phyloP scores from a whole-genome alignment of 2,888 invertebrate genomes.

The Drosophila formosana region DNA sequence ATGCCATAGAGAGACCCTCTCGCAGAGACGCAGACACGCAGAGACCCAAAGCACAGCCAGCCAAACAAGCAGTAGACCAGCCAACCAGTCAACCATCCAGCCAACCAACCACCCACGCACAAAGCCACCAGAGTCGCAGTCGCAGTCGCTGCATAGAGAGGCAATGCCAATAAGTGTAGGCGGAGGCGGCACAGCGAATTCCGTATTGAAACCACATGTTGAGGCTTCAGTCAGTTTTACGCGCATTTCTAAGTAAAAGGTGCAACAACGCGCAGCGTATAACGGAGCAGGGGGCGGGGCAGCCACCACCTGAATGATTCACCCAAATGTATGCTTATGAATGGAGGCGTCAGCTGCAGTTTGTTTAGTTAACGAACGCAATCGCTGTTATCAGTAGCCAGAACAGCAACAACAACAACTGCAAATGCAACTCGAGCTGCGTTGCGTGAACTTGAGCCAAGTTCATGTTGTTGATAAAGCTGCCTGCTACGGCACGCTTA shows the following conservation, averaged over 20 bases:
- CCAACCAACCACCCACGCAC: slow-evolving; percentile 36
- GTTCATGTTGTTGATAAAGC: slow-evolving; percentile 47
- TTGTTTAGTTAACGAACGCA: slow-evolving; percentile 41
- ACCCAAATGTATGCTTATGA: slow-evolving; percentile 54
- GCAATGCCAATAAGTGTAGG: slow-evolving; percentile 55
- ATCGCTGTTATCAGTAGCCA: slow-evolving; percentile 51
- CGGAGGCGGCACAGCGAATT: slow-evolving; percentile 49
- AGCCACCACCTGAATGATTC: slow-evolving; percentile 63
- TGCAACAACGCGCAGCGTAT: slow-evolving; percentile 44
- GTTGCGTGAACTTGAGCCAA: slow-evolving; percentile 55
- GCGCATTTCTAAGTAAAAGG: slow-evolving; percentile 77
- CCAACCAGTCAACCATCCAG: slow-evolving; percentile 31
- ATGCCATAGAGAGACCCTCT: slow-evolving; percentile 16
- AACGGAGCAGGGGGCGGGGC: slow-evolving; percentile 21
- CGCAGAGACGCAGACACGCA: slow-evolving; percentile 40
- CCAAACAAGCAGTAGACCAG: neutral
- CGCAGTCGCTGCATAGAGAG: slow-evolving; percentile 10
- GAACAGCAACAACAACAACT: slow-evolving; percentile 1
- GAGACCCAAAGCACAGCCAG: slow-evolving; percentile 28
- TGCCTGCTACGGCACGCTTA: neutral
- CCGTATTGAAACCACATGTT: slow-evolving; percentile 74
- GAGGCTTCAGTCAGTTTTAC: slow-evolving; percentile 65
- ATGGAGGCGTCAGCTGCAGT: slow-evolving; percentile 44
- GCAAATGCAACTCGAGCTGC: neutral
- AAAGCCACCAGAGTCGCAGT: slow-evolving; percentile 9